These are phyloP conservation scores for Anthoscopus minutus DNA, from an alignment of 2,113 vertebrate genomes.

Conservation along the genomic window DNA sequence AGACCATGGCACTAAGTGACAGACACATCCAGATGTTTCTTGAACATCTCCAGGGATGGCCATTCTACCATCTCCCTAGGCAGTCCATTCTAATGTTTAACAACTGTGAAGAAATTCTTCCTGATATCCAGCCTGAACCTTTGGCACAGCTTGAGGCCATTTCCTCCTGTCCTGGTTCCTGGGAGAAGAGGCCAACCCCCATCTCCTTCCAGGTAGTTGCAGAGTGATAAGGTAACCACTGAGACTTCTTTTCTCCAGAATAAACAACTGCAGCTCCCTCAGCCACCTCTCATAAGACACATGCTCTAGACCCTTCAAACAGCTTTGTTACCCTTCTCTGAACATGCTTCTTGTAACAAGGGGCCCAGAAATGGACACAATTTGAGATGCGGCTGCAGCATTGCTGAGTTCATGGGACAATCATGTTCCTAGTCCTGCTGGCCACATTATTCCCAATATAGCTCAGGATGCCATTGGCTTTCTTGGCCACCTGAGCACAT, in stretches of 20 bases:
- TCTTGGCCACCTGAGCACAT: background rate
- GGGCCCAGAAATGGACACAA: background rate
- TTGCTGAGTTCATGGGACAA: background rate
- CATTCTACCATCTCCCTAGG: background rate
- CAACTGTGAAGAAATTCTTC: background rate
- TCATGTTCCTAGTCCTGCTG: background rate
- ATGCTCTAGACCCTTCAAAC: background rate
- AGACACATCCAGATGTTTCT: background rate
- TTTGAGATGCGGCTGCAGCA: background rate
- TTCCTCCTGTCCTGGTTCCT: background rate
- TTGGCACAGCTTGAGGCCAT: background rate
- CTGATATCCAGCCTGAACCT: background rate
- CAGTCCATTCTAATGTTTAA: background rate
- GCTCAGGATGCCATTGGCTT: background rate
- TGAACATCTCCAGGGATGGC: background rate
- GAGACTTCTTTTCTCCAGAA: background rate
- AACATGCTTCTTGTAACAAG: background rate
- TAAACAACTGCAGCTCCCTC: background rate
- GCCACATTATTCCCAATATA: background rate
- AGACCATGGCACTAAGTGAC: background rate
- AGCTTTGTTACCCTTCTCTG: background rate
- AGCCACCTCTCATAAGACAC: background rate
- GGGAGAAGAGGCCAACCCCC: background rate
- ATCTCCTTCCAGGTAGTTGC: background rate
- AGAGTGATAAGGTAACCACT: background rate